Conservation (phyloP, 2,888 invertebrate species). For the Nephrotoma flavescens region DNA sequence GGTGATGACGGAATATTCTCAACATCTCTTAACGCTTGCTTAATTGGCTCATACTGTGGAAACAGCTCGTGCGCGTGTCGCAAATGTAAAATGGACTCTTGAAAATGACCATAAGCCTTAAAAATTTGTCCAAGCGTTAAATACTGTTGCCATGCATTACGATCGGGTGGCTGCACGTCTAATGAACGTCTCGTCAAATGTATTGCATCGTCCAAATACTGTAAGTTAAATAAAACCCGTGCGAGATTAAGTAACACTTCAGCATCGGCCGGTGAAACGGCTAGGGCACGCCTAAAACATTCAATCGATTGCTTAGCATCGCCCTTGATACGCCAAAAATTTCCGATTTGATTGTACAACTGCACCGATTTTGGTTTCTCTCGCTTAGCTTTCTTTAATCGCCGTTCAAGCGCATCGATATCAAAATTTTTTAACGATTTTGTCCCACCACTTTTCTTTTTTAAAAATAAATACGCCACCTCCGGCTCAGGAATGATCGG, state of each 20-base stretch:
- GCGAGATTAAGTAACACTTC: constrained; percentile 76
- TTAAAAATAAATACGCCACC: constrained; percentile 58
- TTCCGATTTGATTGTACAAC: constrained; percentile 80
- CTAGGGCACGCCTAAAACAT: constrained; percentile 73
- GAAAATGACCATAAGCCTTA: constrained; percentile 78
- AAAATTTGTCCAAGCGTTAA: constrained; percentile 84
- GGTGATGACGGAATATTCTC: constrained; percentile 66
- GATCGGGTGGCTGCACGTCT: constrained; percentile 70
- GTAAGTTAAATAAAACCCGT: constrained; percentile 67
- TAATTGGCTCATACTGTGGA: constrained; percentile 73
- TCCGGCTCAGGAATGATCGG: constrained; percentile 75
- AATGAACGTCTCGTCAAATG: constrained; percentile 72
- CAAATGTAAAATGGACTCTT: constrained; percentile 73
- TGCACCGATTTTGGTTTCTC: constrained; percentile 75
- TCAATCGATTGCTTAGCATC: constrained; percentile 77
- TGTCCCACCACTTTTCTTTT: constrained; percentile 35
- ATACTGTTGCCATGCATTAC: constrained; percentile 83
- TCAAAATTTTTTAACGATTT: constrained; percentile 48
- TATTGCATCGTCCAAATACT: constrained; percentile 81
- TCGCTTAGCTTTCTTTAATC: constrained; percentile 60
- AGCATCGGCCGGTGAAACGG: constrained; percentile 74
- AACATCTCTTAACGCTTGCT: constrained; percentile 64
- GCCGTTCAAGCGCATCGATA: constrained; percentile 55
- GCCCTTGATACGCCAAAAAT: constrained; percentile 82
- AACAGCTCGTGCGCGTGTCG: constrained; percentile 68